Percentiles rank a stretch among this genome's conserved stretches.
phyloP scores from a whole-genome alignment of 2,113 vertebrate genomes.

The Dryoscopus gambensis region DNA sequence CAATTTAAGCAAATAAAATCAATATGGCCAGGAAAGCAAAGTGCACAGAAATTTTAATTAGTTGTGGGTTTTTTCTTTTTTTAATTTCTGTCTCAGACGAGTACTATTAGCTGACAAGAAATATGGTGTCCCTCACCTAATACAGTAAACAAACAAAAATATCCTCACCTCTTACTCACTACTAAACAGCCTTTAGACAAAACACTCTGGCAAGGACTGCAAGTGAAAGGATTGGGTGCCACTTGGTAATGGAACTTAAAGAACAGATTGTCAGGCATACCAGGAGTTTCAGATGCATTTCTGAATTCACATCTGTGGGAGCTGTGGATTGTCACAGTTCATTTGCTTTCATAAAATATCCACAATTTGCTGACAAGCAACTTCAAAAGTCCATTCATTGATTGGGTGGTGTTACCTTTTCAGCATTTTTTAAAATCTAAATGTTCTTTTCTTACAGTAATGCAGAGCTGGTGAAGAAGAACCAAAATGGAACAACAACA shows the following conservation, averaged over 20 bases:
- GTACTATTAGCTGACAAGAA: conserved; percentile 76
- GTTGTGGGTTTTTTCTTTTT: conserved; percentile 61
- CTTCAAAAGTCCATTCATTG: conserved; percentile 77
- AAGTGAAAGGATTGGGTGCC: conserved; percentile 75
- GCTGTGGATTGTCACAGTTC: conserved; percentile 85
- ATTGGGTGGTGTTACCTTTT: conserved; percentile 73
- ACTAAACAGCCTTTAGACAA: conserved; percentile 76
- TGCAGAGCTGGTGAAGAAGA: conserved; percentile 72
- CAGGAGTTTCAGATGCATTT: conserved; percentile 79
- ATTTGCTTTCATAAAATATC: conserved; percentile 80
- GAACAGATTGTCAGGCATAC: conserved; percentile 85
- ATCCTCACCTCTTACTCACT: conserved; percentile 75
- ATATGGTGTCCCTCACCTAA: conserved; percentile 77
- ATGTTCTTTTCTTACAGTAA: conserved; percentile 74
- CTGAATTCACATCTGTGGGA: conserved; percentile 82
- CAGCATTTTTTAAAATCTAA: conserved; percentile 64
- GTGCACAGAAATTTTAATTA: conserved; percentile 84
- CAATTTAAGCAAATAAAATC: conserved; percentile 85
- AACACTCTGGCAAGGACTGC: conserved; percentile 72
- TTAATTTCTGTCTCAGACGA: conserved; percentile 69
- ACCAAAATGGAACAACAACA: conserved; percentile 22
- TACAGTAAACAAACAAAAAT: conserved; percentile 76
- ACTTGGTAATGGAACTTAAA: conserved; percentile 80
- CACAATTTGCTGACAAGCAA: conserved; percentile 82
- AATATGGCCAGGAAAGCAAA: conserved; percentile 82